Evolutionary conservation across 2,113 vertebrate species (phyloP), one percentile per base, ranked within the genome.

Genomic region (Lanius ludovicianus): DNA sequence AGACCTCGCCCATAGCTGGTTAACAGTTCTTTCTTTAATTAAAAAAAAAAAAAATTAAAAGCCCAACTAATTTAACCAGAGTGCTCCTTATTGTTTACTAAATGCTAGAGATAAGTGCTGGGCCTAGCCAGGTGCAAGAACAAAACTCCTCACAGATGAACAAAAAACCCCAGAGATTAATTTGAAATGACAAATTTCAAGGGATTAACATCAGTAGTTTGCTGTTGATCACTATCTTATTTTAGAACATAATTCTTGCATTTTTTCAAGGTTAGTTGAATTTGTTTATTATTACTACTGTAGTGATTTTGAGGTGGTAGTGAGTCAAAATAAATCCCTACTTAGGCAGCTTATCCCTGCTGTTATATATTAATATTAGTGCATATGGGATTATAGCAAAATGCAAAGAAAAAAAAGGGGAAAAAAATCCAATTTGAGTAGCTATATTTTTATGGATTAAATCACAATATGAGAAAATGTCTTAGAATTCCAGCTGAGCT

Each of bases 241-340:
- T 90, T 94, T 63, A 50, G 91, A 85, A 67, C 28, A 78, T 21
- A 6, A 63, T 31, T 74, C 27, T 63, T 86, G 24, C 14, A 68
- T 75, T 74, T 90, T 89, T 86, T 84, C 39, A 55, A 75, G 39
- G 75, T 81, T 64, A 79, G 31, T 75, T 92, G 31, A 62, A 89
- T 90, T 83, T 78, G 37, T 93, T 93, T 88, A 21, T 79, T 75
- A 82, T 67, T 59, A 76, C 28, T 64, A 44, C 55, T 47, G 35
- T 15, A n/a, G 30, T 49, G 52, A 78, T 49, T 86, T 19, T 81
- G 59, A 89, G 23, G 47, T 35, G 35, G 64, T 75, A 86, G 46
- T 31, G 68, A 93, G 21, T 83, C 94, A 92, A 83, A 88, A 80
- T 59, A 90, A 85, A 94, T 90, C 67, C 70, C 30, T 89, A 33